Percentiles rank a stretch among this genome's conserved stretches.
phyloP scores from a whole-genome alignment of 2,888 invertebrate genomes.

The Polia nebulosa region DNA sequence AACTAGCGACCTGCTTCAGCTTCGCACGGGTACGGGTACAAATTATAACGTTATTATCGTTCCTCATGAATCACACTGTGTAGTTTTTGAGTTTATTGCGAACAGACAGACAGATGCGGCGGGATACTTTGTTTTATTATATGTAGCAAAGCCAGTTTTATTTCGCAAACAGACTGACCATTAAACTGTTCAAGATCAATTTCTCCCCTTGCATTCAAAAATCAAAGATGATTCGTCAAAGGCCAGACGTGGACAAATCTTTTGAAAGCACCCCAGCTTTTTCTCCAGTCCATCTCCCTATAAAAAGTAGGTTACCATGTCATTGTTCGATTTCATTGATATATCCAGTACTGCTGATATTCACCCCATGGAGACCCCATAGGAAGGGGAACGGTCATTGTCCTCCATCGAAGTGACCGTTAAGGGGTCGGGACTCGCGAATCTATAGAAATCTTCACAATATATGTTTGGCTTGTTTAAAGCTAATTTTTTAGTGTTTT shows the following conservation, averaged over 20 bases:
- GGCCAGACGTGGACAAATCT: slow-evolving; percentile 18
- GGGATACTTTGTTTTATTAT: no score
- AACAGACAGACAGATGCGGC: no score
- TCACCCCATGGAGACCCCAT: slow-evolving; percentile 41
- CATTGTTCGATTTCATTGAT: slow-evolving; percentile 56
- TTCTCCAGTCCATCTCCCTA: slow-evolving; percentile 3
- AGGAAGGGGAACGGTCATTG: slow-evolving; percentile 63
- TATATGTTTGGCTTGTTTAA: slow-evolving; percentile 35
- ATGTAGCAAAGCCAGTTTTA: slow-evolving; percentile 20
- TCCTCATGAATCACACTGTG: no score
- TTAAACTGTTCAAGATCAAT: slow-evolving; percentile 1
- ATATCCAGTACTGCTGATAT: slow-evolving; percentile 11
- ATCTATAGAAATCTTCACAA: slow-evolving; percentile 29
- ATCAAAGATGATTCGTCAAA: slow-evolving; percentile 1
- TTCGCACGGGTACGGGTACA: no score
- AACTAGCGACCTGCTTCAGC: no score
- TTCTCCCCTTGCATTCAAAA: slow-evolving; percentile 17
- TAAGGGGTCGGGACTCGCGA: slow-evolving; percentile 41
- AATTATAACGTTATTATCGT: no score
- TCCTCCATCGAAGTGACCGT: slow-evolving; percentile 63
- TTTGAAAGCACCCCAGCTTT: slow-evolving; percentile 22
- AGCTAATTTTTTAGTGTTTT: slow-evolving; percentile 27
- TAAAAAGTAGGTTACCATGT: slow-evolving; percentile 62
- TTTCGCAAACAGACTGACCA: slow-evolving; percentile 5
- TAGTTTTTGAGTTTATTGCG: no score